Conservation (phyloP, 2,888 invertebrate species). For the Ophion ellenae region DNA sequence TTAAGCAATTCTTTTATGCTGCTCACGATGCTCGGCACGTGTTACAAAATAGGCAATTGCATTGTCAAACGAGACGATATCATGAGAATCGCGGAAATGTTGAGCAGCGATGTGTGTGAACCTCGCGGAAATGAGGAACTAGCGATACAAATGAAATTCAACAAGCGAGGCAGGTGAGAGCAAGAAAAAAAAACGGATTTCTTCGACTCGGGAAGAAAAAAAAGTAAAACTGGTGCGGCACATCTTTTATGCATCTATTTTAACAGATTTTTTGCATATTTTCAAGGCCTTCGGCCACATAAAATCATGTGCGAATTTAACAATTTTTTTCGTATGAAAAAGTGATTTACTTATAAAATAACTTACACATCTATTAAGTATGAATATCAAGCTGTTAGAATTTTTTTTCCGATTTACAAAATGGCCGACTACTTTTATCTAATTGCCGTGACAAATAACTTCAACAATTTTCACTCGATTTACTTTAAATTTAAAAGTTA, state of each 20-base stretch:
- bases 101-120: conserved; percentile 36
- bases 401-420: too few species aligned
- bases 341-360: too few species aligned
- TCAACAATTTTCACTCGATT: too few species aligned
- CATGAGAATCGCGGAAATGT: conserved; percentile 23
- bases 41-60: conserved; percentile 52
- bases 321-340: too few species aligned
- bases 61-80: conserved; percentile 40
- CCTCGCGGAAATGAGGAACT: conserved; percentile 42
- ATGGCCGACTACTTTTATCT: too few species aligned
- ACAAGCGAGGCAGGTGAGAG: conserved; percentile 44
- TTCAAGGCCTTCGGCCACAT: too few species aligned
- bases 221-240: background rate
- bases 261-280: background rate
- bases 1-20: conserved; percentile 39
- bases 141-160: conserved; percentile 45
- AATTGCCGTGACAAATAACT: too few species aligned
- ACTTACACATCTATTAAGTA: too few species aligned
- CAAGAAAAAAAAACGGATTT: background rate
- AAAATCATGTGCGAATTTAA: too few species aligned
- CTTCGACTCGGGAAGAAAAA: background rate
- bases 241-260: background rate
- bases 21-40: conserved; percentile 50
- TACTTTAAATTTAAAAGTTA: too few species aligned
- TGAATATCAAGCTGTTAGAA: too few species aligned